Evolutionary conservation across 2,113 vertebrate genomes (phyloP), one percentile per base, ranked within the genome.

Genomic region (Leucosticte australis): DNA sequence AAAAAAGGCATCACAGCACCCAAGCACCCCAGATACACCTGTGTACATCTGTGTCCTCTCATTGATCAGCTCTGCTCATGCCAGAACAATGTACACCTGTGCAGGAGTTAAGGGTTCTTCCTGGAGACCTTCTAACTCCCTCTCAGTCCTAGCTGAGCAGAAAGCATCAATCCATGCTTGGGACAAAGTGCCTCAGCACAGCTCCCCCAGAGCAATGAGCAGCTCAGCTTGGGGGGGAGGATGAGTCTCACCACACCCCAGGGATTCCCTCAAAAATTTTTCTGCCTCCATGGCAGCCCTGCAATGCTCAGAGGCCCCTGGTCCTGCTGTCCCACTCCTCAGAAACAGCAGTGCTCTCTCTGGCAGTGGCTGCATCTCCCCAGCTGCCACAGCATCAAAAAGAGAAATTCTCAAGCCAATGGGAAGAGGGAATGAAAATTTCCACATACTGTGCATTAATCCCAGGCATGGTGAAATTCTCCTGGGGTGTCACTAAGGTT

Each of bases 301-400:
- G 41, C 2, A 2, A 11, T 49, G 4, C 26, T 49, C 64, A 57
- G 46, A 5, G 4, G 8, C 9, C 9, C 68, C 24, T 28, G 39
- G 4, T 22, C 17, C 31, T 37, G 79, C 62, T 41, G 6, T 60
- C 41, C 35, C 31, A 17, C 23, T 42, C n/a, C 35, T 37, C 50
- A 71, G 52, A 37, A 71, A 9, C 50, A 39, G 23, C 57, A 47
- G 16, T 30, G 46, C 41, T 53, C 44, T 39, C 46, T 53, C 44
- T 39, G 49, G 22, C 26, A 67, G 33, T 0, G 3, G 33, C 62
- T 2, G 0, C 1, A 1, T 31, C 88, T 39, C 53, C 37, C 4
- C 52, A 55, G 49, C 26, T 62, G 46, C 35, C 6, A 11, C n/a
- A 65, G 6, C n/a, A 33, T 2, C 52, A 75, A 4, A 53, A 28